Conservation (phyloP, 2,888 invertebrate species). For the Parthenolecanium corni region DNA sequence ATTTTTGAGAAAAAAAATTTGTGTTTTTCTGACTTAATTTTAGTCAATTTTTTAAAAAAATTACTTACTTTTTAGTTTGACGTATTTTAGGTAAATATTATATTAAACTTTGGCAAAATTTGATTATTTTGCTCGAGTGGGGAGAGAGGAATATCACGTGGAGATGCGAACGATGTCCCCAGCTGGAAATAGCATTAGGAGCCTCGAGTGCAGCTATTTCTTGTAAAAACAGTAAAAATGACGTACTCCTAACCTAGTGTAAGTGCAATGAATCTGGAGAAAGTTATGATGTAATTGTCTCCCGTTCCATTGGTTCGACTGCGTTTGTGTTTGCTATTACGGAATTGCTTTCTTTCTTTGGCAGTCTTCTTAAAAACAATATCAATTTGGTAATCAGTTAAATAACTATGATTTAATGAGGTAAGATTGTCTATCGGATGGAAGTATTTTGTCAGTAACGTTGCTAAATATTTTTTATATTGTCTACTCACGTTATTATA, state of each 20-base stretch:
- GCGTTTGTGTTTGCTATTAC: constrained; percentile 5
- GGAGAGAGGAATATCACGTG: too few species aligned
- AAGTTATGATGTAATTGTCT: constrained; percentile 20
- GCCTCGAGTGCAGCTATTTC: neutral
- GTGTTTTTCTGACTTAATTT: too few species aligned
- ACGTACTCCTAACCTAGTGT: neutral
- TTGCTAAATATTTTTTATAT: too few species aligned
- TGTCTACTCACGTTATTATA: too few species aligned
- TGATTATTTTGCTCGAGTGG: too few species aligned
- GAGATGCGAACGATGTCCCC: too few species aligned
- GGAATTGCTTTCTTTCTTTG: constrained; percentile 20
- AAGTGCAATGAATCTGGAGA: constrained; percentile 21
- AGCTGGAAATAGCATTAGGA: neutral
- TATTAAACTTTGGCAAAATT: too few species aligned
- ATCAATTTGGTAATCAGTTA: constrained; percentile 21
- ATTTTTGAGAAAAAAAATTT: too few species aligned
- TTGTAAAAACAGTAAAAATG: neutral
- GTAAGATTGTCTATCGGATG: constrained; percentile 6
- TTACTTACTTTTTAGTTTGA: too few species aligned
- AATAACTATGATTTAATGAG: constrained; percentile 16
- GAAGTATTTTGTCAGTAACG: neutral
- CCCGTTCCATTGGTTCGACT: neutral
- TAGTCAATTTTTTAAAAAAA: too few species aligned
- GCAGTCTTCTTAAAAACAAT: constrained; percentile 18
- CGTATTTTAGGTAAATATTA: too few species aligned